Evolutionary conservation across 2,888 invertebrate species (phyloP).

Genomic region (Pollenia griseotomentosa): DNA sequence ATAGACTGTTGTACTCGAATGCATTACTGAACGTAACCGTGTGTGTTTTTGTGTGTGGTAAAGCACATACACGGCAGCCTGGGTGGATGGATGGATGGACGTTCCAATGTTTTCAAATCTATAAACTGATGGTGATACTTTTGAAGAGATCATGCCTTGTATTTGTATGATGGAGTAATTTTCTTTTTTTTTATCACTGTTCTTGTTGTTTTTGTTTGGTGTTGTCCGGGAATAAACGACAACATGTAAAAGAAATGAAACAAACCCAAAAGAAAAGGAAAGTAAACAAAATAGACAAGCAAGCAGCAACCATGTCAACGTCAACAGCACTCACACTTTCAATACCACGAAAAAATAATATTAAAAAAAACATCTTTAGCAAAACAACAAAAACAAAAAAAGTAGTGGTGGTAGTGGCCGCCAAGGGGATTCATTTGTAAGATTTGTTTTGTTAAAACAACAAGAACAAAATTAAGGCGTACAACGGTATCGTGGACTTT

Average conservation of each 20-base stretch:
- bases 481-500: conserved; percentile 61
- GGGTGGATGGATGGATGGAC: no score
- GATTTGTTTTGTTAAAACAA: conserved; percentile 54
- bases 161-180: not conserved
- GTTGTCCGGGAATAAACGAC: conserved; percentile 62
- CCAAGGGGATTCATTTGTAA: conserved; percentile 50
- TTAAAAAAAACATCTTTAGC: not conserved
- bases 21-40: no score
- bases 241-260: conserved; percentile 60
- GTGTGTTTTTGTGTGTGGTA: no score
- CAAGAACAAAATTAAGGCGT: conserved; percentile 26
- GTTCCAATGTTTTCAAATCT: not conserved
- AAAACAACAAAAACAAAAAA: conserved; percentile 20
- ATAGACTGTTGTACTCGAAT: no score
- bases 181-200: not conserved
- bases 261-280: conserved; percentile 46
- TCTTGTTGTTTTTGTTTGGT: not conserved
- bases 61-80: not conserved
- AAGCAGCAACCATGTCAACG: conserved; percentile 75
- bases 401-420: conserved; percentile 48
- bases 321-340: conserved; percentile 73
- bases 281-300: conserved; percentile 70
- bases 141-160: conserved; percentile 2
- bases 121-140: conserved; percentile 14
- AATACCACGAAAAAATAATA: conserved; percentile 25